Conservation (phyloP, 1,140 invertebrate genomes). For the Zaprionus kolodkinae region DNA sequence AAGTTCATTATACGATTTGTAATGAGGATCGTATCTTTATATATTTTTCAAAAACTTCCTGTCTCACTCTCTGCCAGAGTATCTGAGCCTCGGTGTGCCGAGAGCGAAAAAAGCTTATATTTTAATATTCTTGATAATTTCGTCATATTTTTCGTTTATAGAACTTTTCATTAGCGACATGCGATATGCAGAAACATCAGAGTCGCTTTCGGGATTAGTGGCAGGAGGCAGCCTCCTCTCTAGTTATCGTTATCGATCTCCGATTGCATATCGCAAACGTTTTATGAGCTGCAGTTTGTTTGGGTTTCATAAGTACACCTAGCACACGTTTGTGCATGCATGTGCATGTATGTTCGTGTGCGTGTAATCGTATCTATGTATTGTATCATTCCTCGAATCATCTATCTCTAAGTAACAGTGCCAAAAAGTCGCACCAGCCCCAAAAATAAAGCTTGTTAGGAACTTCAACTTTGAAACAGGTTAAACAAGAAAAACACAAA, state of each 20-base stretch:
- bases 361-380: slow-evolving; percentile 26
- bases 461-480: slow-evolving; percentile 51
- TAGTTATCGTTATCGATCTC: background rate
- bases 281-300: slow-evolving; percentile 64
- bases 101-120: background rate
- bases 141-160: background rate
- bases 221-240: background rate
- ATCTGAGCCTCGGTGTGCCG: slow-evolving; percentile 13
- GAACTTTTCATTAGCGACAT: slow-evolving; percentile 31
- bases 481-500: slow-evolving; percentile 26
- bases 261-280: slow-evolving; percentile 23
- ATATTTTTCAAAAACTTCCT: background rate
- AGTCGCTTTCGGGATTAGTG: background rate
- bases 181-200: slow-evolving; percentile 17
- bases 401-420: slow-evolving; percentile 56
- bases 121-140: background rate
- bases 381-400: slow-evolving; percentile 42
- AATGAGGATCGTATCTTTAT: too few species aligned
- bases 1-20: background rate
- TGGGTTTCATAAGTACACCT: slow-evolving; percentile 55
- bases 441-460: slow-evolving; percentile 36
- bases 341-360: slow-evolving; percentile 6
- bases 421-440: slow-evolving; percentile 48
- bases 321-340: background rate
- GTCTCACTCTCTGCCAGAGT: slow-evolving; percentile 14